These are phyloP conservation scores for Wiebesia pumilae DNA, from an alignment of 1,140 invertebrate species.

Conservation along the genomic window DNA sequence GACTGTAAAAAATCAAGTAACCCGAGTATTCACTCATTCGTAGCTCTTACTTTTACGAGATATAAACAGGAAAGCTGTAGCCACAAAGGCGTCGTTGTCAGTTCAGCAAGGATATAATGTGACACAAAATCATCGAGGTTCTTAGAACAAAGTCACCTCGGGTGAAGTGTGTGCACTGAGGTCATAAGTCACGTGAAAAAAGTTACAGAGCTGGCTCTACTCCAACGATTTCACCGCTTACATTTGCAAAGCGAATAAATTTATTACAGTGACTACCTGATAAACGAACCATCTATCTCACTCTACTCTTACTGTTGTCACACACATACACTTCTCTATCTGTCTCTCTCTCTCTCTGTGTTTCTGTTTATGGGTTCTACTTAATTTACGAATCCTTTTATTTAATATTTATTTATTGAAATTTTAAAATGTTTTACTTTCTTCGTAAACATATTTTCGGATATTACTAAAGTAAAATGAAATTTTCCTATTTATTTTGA, in stretches of 20 bases:
- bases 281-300: constrained; percentile 55
- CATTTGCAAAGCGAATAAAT: constrained; percentile 64
- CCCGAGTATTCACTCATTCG: background rate
- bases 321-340: background rate
- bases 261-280: constrained; percentile 64
- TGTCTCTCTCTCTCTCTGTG: background rate
- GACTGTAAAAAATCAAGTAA: background rate
- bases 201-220: constrained; percentile 60
- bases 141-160: constrained; percentile 58
- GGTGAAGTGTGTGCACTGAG: constrained; percentile 54
- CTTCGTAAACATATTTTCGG: too few species aligned
- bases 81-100: constrained; percentile 14
- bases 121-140: constrained; percentile 51
- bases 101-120: constrained; percentile 38
- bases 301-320: too few species aligned
- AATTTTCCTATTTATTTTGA: too few species aligned
- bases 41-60: background rate
- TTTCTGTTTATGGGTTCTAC: too few species aligned
- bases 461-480: too few species aligned
- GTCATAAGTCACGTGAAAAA: constrained; percentile 61
- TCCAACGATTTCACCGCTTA: constrained; percentile 62
- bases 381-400: too few species aligned
- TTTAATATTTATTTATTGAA: too few species aligned
- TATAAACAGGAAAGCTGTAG: background rate
- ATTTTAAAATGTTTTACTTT: too few species aligned